Evolutionary conservation across 1,140 invertebrate species (phyloP).

Genomic region (Drosophila punjabiensis): DNA sequence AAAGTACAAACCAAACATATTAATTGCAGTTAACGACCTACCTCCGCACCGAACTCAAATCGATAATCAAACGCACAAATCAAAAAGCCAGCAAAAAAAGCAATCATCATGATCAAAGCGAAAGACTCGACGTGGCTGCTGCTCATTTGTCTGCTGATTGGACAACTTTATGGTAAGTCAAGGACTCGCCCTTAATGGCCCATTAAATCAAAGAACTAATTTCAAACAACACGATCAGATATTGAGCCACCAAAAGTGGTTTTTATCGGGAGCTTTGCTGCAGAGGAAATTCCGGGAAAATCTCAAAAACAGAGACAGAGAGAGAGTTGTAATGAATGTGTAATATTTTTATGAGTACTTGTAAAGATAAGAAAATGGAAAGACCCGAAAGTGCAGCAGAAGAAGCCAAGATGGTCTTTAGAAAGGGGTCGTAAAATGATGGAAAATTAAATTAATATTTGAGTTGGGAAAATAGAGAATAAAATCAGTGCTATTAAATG

Average conservation of each 20-base stretch:
- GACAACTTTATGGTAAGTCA: slow-evolving; percentile 69
- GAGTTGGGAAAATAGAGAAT: neutral
- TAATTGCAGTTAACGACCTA: slow-evolving; percentile 81
- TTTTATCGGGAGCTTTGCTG: slow-evolving; percentile 1
- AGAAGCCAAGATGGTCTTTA: slow-evolving; percentile 8
- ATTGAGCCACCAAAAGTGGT: slow-evolving; percentile 18
- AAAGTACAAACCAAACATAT: slow-evolving; percentile 70
- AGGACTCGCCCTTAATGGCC: slow-evolving; percentile 31
- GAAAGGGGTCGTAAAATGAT: neutral
- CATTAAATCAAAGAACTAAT: slow-evolving; percentile 44
- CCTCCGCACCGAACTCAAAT: slow-evolving; percentile 48
- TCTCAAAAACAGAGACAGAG: neutral
- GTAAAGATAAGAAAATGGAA: slow-evolving; percentile 25
- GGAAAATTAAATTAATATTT: neutral
- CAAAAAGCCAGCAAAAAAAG: slow-evolving; percentile 25
- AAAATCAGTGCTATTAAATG: neutral
- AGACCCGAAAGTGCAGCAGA: slow-evolving; percentile 27
- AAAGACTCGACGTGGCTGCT: slow-evolving; percentile 61
- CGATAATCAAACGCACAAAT: slow-evolving; percentile 36
- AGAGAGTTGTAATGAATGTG: slow-evolving; percentile 32
- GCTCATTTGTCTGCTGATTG: slow-evolving; percentile 69
- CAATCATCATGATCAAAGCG: slow-evolving; percentile 50
- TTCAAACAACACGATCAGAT: slow-evolving; percentile 14
- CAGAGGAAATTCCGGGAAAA: slow-evolving; percentile 4
- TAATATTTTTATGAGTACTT: slow-evolving; percentile 33